Evolutionary conservation across 2,888 invertebrate species (phyloP).

Genomic region (Chamaedrilus cognettii): DNA sequence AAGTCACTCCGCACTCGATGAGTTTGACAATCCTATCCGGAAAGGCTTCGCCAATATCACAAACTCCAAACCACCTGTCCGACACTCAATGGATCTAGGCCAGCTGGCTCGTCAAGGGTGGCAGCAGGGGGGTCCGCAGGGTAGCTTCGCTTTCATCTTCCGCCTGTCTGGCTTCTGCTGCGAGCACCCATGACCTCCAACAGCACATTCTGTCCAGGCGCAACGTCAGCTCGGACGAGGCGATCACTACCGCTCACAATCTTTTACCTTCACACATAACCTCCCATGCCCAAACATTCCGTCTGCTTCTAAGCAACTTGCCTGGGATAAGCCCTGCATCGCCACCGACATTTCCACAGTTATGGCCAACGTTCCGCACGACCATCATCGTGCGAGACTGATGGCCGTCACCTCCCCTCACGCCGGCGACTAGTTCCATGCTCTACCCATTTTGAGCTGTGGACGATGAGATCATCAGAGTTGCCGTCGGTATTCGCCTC

Average conservation of each 20-base stretch:
- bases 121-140: not conserved
- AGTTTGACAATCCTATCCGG: not conserved
- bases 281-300: no score
- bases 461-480: no score
- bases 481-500: no score
- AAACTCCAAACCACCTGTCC: not conserved
- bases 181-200: not conserved
- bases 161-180: slow-evolving; percentile 8
- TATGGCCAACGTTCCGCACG: not conserved
- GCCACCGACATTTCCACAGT: not conserved
- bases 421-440: not conserved
- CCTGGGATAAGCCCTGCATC: not conserved
- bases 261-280: no score
- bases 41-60: not conserved
- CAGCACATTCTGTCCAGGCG: not conserved
- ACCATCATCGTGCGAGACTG: no score
- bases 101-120: not conserved
- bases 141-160: not conserved
- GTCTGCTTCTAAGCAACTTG: not conserved
- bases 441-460: not conserved
- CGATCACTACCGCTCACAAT: no score
- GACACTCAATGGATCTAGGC: not conserved
- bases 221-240: no score
- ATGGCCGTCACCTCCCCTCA: not conserved
- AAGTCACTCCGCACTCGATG: not conserved